Conservation (phyloP, 2,797 vertebrate species). For the Telmatherina bonti region DNA sequence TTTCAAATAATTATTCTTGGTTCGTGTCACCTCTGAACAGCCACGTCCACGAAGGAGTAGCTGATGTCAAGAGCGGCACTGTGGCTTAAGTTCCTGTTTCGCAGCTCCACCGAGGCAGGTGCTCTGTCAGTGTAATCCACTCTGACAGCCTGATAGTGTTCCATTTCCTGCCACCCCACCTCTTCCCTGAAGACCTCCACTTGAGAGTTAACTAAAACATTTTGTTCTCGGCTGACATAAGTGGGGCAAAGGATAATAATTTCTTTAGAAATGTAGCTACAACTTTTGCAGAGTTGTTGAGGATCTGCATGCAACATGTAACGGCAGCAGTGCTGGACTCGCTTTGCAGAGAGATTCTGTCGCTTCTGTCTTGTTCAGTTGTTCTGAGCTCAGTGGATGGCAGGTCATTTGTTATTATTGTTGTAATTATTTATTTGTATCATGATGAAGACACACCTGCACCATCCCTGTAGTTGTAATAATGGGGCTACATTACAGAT, state of each 20-base stretch:
- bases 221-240: slow-evolving; percentile 59
- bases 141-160: slow-evolving; percentile 69
- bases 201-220: slow-evolving; percentile 57
- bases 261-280: slow-evolving; percentile 55
- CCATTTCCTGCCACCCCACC: slow-evolving; percentile 71
- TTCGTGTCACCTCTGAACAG: slow-evolving; percentile 44
- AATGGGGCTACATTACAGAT: slow-evolving; percentile 6
- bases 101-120: slow-evolving; percentile 33
- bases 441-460: slow-evolving; percentile 15
- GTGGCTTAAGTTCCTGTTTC: slow-evolving; percentile 45
- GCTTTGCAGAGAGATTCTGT: slow-evolving; percentile 43
- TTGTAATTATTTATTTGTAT: not conserved
- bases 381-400: slow-evolving; percentile 1
- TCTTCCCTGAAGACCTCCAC: slow-evolving; percentile 46
- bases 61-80: slow-evolving; percentile 53
- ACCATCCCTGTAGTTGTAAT: slow-evolving; percentile 1
- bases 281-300: slow-evolving; percentile 41
- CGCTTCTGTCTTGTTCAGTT: slow-evolving; percentile 14
- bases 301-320: slow-evolving; percentile 24
- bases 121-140: slow-evolving; percentile 66
- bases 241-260: slow-evolving; percentile 59
- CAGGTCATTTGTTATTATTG: slow-evolving; percentile 30
- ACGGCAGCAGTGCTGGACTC: slow-evolving; percentile 4
- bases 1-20: slow-evolving; percentile 60
- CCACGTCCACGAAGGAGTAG: slow-evolving; percentile 19